Conservation (phyloP, 2,888 invertebrate genomes). For the Callyntrura sp. region DNA sequence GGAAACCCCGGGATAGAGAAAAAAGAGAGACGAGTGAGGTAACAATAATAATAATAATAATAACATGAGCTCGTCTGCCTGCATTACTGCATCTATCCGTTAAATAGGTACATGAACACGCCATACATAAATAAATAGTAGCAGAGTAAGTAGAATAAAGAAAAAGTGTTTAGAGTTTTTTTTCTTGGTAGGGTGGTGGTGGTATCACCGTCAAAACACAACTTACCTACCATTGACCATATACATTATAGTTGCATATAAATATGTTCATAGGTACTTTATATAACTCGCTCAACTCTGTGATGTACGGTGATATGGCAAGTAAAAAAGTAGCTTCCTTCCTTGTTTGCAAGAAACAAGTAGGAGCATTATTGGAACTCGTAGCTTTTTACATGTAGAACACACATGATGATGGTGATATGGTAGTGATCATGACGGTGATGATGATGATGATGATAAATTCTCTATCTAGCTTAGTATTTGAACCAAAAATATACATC, state of each 20-base stretch:
- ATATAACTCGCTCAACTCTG: too few relatives aligned
- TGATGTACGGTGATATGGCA: too few relatives aligned
- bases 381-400: constrained; percentile 26
- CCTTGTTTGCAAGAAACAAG: constrained; percentile 23
- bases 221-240: too few relatives aligned
- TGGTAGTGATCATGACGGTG: too few relatives aligned
- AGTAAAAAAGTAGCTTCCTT: constrained; percentile 12
- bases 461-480: constrained; percentile 56
- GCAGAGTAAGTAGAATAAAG: too few relatives aligned
- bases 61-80: background rate
- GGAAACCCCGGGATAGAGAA: background rate
- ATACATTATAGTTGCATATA: constrained; percentile 10
- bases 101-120: too few relatives aligned
- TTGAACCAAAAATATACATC: constrained; percentile 39
- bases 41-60: background rate
- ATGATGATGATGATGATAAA: constrained; percentile 56
- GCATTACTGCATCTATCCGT: background rate
- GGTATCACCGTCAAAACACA: constrained; percentile 21
- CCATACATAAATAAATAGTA: background rate
- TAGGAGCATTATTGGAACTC: constrained; percentile 1
- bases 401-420: constrained; percentile 23
- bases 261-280: too few relatives aligned
- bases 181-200: background rate
- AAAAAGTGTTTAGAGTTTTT: constrained; percentile 33
- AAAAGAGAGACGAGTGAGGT: background rate